A percentile compares a stretch with the other conserved stretches of the same genome.
phyloP scores from a whole-genome alignment of 2,113 vertebrate species.

The Conger conger region DNA sequence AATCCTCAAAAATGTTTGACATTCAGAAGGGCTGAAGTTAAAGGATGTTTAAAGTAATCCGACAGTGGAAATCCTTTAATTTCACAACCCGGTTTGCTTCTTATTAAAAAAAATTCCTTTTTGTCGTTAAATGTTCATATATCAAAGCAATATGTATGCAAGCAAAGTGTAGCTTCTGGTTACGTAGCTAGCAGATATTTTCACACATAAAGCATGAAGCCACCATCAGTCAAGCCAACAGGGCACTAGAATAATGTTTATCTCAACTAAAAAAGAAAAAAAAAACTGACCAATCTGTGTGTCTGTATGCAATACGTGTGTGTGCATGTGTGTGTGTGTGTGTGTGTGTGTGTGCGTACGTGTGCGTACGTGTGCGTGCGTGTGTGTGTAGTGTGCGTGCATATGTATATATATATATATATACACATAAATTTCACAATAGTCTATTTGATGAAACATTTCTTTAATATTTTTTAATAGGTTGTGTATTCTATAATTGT shows the following conservation, averaged over 20 bases:
- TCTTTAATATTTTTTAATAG: conserved; percentile 28
- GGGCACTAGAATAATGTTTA: background rate
- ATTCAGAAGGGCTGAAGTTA: background rate
- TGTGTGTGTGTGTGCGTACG: conserved; percentile 6
- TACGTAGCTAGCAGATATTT: conserved; percentile 12
- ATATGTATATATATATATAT: conserved; percentile 23
- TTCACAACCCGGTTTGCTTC: background rate
- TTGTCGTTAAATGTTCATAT: conserved; percentile 5
- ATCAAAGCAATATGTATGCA: conserved; percentile 16
- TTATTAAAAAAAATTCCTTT: background rate
- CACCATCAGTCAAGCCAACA: background rate
- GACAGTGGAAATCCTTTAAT: background rate
- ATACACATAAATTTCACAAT: background rate
- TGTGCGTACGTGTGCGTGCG: background rate
- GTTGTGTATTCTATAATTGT: conserved; percentile 13
- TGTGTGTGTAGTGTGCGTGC: conserved; percentile 18
- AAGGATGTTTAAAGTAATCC: background rate
- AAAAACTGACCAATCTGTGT: background rate
- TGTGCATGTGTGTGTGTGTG: conserved; percentile 8
- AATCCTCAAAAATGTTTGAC: background rate
- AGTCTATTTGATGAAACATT: conserved; percentile 5
- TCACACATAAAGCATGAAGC: conserved; percentile 12
- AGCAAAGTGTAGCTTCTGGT: background rate
- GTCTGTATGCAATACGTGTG: background rate
- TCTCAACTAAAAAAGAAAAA: background rate